A percentile compares a stretch with the other conserved stretches of the same genome.
phyloP scores from a whole-genome alignment of 2,113 vertebrate genomes.

The Oreotrochilus melanogaster region DNA sequence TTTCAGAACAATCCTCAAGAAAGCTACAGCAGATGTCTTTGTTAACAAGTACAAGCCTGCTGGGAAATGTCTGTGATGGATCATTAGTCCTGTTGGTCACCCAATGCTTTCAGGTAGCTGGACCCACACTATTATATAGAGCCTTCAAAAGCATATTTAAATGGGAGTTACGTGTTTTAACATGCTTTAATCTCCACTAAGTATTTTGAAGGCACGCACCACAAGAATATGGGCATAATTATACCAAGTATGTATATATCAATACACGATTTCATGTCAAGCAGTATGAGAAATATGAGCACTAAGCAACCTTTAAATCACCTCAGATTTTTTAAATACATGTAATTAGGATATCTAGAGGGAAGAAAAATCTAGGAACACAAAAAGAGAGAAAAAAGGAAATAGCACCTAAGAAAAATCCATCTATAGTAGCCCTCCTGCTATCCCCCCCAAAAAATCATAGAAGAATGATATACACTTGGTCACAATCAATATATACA shows the following conservation, averaged over 20 bases:
- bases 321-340: background rate
- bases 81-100: background rate
- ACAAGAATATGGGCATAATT: background rate
- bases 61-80: background rate
- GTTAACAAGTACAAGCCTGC: background rate
- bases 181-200: background rate
- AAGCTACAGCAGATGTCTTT: background rate
- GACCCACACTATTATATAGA: background rate
- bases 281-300: background rate
- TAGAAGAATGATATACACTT: background rate
- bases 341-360: background rate
- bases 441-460: background rate
- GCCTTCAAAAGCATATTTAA: background rate
- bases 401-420: background rate
- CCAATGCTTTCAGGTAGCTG: background rate
- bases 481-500: too few species aligned
- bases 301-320: background rate
- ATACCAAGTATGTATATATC: accelerated
- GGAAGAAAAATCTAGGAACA: background rate
- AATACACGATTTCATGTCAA: background rate
- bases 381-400: background rate
- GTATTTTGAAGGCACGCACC: background rate
- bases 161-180: background rate
- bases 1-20: background rate
- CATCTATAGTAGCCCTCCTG: background rate